A percentile compares a stretch with the other conserved stretches of the same genome.
Conservation (phyloP, 2,888 invertebrate genomes). For the Willowsia nigromaculata region DNA sequence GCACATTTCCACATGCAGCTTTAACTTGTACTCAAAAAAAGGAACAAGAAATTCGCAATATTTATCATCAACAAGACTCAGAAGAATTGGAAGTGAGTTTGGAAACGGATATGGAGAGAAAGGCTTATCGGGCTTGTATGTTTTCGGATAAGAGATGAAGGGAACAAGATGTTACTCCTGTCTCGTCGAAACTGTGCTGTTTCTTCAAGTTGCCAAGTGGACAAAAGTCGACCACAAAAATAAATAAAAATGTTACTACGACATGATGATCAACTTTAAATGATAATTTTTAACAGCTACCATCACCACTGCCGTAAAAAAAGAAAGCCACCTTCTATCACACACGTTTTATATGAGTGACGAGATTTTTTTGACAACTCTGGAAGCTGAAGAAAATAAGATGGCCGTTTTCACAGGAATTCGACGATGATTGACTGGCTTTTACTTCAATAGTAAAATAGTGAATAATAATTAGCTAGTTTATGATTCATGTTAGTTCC, state of each 20-base stretch:
- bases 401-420: too few relatives aligned
- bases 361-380: neutral
- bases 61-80: neutral
- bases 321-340: neutral
- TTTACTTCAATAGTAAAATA: too few relatives aligned
- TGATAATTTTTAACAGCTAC: neutral
- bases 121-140: neutral
- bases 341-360: too few relatives aligned
- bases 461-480: too few relatives aligned
- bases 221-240: neutral
- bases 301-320: neutral
- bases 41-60: neutral
- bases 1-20: too few relatives aligned
- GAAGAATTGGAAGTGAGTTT: neutral
- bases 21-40: neutral
- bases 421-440: too few relatives aligned
- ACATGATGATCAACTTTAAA: neutral
- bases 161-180: neutral
- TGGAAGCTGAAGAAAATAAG: too few relatives aligned
- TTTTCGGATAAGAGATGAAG: neutral
- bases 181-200: neutral
- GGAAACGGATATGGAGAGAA: neutral
- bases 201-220: constrained; percentile 16
- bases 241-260: too few relatives aligned
- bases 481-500: too few relatives aligned